Evolutionary conservation across 2,888 invertebrate genomes (phyloP), one percentile per base, ranked within the genome.

Genomic region (Lithophane semibrunnea): DNA sequence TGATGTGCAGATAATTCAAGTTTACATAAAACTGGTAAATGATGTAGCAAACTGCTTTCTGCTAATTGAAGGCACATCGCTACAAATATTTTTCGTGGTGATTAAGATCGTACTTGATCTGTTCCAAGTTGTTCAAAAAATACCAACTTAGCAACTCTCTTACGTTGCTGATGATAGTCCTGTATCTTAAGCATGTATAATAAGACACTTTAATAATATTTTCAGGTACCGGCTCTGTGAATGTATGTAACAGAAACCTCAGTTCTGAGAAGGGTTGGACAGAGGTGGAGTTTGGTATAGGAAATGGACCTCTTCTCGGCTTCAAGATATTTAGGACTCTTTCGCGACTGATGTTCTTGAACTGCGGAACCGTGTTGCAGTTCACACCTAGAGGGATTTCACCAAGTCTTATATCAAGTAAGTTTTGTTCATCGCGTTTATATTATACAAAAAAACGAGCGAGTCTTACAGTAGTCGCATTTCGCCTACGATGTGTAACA

Each of bases 241-340:
- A 98, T 87, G 93, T 98, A 24, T 97, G 98, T 10, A 98, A 98
- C 89, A 97, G 98, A 79, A 97, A 98, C 89, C 97, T 99, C 21
- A 97, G 98, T 74, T 98, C 98, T 0, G 98, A 98, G 73, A 98
- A 98, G 93, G 98, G 98, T 21, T 99, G 99, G 99, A 97, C 98
- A 8, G 99, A 99, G 96, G 94, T 98, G 18, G 99, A 99, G 92
- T 94, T 98, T 73, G 98, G 98, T 2, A 98, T 98, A 72, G 99
- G 99, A 2, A 98, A 98, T 94, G 99, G 99, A 0, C 98, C 99
- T 1, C 95, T 98, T 0, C 88, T 98, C 66, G 98, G 98, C 0
- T 94, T 99, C 7, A 99, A 98, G 94, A 98, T 98, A 73, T 99
- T 98, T 91, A 97, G 98, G 76, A 98, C 98, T 18, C 92, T 99